Conservation (phyloP, 92 coral and sea anemone genomes). For the Plumapathes pennacea region DNA sequence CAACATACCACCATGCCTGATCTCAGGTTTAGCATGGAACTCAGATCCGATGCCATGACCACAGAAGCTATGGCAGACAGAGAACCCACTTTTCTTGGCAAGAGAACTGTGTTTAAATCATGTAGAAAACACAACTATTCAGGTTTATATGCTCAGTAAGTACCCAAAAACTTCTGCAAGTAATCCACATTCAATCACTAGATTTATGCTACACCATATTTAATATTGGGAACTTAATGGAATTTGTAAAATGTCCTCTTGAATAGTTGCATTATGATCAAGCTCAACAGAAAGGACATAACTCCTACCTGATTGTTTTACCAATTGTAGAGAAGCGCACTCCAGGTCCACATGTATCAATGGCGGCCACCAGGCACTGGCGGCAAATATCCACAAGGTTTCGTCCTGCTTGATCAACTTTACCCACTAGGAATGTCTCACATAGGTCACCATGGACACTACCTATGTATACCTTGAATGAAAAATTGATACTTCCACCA, state of each 20-base stretch:
- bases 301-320: conserved; percentile 78
- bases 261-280: neutral
- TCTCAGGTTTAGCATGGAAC: conserved; percentile 90
- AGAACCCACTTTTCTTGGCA: conserved; percentile 72
- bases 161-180: neutral
- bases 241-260: too few relatives aligned
- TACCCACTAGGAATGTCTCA: conserved; percentile 80
- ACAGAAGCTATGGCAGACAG: conserved; percentile 67
- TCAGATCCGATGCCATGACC: conserved; percentile 97
- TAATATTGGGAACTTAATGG: neutral
- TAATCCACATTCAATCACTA: neutral
- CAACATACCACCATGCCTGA: conserved; percentile 70
- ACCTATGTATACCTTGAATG: conserved; percentile 61
- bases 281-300: neutral
- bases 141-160: neutral
- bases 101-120: conserved; percentile 40
- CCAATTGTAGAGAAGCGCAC: conserved; percentile 81
- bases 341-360: conserved; percentile 76
- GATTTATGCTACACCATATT: neutral
- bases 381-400: conserved; percentile 65
- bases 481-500: neutral
- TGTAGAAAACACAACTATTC: neutral
- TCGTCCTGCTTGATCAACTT: conserved; percentile 63
- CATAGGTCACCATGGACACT: conserved; percentile 98
- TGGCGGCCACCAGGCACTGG: conserved; percentile 75